phyloP scores from a whole-genome alignment of 1,140 invertebrate species.

The Zaprionus ornatus region DNA sequence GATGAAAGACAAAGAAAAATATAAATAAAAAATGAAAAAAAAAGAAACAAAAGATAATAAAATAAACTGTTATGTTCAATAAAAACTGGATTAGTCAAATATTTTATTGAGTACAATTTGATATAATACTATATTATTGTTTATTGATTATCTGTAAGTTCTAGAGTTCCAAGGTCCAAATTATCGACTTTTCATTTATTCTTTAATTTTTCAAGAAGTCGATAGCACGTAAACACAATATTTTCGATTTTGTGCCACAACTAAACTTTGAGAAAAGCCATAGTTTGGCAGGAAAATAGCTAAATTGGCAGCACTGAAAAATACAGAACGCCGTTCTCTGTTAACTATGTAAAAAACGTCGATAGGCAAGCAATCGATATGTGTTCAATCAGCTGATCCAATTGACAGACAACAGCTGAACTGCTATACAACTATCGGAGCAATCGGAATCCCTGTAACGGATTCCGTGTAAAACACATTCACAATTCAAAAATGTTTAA shows the following conservation, averaged over 20 bases:
- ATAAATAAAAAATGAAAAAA: slow-evolving; percentile 23
- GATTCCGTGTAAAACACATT: background rate
- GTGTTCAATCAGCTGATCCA: background rate
- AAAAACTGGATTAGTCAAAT: slow-evolving; percentile 23
- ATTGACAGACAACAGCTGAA: background rate
- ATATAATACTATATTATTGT: background rate
- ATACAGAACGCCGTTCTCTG: too few relatives aligned
- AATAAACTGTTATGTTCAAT: slow-evolving; percentile 80
- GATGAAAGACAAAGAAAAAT: slow-evolving; percentile 31
- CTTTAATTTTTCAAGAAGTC: too few relatives aligned
- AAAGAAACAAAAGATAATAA: slow-evolving; percentile 56
- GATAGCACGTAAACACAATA: too few relatives aligned
- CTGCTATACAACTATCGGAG: background rate
- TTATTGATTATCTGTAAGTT: background rate
- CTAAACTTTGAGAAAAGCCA: too few relatives aligned
- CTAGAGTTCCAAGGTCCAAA: too few relatives aligned
- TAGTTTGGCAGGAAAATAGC: too few relatives aligned
- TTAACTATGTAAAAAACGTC: background rate
- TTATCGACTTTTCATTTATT: too few relatives aligned
- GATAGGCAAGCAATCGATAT: background rate
- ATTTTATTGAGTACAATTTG: background rate
- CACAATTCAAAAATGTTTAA: background rate
- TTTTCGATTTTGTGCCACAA: too few relatives aligned
- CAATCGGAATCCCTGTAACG: background rate
- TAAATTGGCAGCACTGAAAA: too few relatives aligned